Evolutionary conservation across 2,113 vertebrate species (phyloP).

Genomic region (Circaetus gallicus): DNA sequence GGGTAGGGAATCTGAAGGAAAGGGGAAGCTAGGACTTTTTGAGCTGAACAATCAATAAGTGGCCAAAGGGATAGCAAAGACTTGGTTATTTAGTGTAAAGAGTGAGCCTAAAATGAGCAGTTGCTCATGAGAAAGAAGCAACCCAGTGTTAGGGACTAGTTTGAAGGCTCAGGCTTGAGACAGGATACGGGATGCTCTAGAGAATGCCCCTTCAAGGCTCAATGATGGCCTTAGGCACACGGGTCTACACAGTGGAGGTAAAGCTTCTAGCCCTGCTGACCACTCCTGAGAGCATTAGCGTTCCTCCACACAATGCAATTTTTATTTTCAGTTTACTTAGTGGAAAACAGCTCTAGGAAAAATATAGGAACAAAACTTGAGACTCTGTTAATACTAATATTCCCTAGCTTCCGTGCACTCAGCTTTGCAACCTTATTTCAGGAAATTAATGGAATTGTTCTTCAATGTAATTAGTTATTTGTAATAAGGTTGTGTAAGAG

Average conservation of each 20-base stretch:
- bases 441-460: constrained; percentile 25
- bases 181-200: neutral
- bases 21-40: neutral
- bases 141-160: neutral
- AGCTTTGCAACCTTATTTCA: neutral
- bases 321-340: neutral
- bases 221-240: neutral
- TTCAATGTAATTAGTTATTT: constrained; percentile 6
- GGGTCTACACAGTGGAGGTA: neutral
- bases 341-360: neutral
- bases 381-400: neutral
- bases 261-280: neutral
- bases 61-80: neutral
- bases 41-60: neutral
- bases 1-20: neutral
- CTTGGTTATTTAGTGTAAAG: neutral
- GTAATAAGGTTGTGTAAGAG: neutral
- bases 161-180: neutral
- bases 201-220: neutral
- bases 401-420: neutral
- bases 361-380: neutral
- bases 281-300: neutral
- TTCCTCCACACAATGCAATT: neutral
- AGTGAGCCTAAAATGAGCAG: neutral
- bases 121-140: neutral